Percentiles rank a stretch among this genome's conserved stretches.
phyloP scores from a whole-genome alignment of 2,888 invertebrate species.

The Salpingus planirostris region DNA sequence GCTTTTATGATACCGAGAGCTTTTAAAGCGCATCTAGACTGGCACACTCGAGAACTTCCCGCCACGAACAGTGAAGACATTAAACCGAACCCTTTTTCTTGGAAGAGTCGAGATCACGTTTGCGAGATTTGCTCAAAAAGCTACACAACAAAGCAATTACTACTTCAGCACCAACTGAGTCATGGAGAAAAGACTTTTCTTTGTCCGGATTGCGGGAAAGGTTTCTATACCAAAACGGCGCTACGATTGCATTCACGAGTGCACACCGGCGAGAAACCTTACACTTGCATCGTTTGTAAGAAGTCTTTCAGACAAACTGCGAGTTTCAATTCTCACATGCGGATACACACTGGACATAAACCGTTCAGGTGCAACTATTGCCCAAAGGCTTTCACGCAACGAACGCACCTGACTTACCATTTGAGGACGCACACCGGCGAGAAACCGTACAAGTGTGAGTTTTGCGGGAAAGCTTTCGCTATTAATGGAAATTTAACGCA shows the following conservation, averaged over 20 bases:
- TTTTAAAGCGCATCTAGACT: conserved; percentile 16
- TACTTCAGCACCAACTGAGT: conserved; percentile 16
- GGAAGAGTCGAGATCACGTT: too few species aligned
- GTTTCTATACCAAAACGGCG: conserved; percentile 22
- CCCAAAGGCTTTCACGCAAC: conserved; percentile 30
- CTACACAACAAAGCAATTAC: conserved; percentile 16
- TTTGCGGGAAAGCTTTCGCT: conserved; percentile 32
- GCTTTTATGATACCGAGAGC: conserved; percentile 12
- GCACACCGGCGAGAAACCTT: conserved; percentile 31
- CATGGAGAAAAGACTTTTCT: conserved; percentile 22
- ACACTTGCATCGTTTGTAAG: conserved; percentile 27
- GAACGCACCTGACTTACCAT: conserved; percentile 29
- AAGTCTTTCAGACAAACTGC: conserved; percentile 30
- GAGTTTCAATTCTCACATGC: conserved; percentile 28
- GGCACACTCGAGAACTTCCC: conserved; percentile 5
- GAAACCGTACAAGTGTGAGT: conserved; percentile 22
- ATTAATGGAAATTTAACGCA: conserved; percentile 40
- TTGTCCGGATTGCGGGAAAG: conserved; percentile 23
- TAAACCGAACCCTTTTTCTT: too few species aligned
- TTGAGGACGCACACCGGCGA: conserved; percentile 30
- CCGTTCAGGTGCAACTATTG: conserved; percentile 40
- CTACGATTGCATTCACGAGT: conserved; percentile 23
- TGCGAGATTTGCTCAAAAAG: conserved; percentile 11
- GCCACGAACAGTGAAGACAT: conserved; percentile 1
- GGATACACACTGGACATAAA: conserved; percentile 31